Conservation (phyloP, 2,113 vertebrate species). For the Nannospalax galili region DNA sequence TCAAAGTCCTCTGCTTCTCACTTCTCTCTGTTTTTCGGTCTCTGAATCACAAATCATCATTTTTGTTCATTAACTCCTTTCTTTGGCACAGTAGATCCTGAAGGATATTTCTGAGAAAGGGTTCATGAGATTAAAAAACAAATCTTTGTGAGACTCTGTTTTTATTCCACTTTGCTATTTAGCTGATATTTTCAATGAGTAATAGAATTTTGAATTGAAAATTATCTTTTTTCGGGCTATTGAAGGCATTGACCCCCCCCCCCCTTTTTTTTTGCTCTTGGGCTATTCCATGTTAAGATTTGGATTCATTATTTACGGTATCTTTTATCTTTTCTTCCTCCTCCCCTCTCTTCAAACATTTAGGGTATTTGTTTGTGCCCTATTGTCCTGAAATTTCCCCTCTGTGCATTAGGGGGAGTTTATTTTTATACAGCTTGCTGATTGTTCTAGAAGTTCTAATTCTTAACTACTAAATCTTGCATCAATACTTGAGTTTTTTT, state of each 20-base stretch:
- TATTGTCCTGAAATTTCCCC: conserved; percentile 34
- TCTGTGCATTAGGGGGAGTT: not conserved
- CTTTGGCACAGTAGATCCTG: not conserved
- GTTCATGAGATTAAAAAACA: not conserved
- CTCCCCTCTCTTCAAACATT: not conserved
- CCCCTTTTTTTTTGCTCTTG: not conserved
- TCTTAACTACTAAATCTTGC: not conserved
- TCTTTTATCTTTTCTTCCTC: rapidly evolving
- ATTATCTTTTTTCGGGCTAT: not conserved
- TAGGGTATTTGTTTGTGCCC: not conserved
- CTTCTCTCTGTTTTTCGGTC: not conserved
- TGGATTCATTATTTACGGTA: not conserved
- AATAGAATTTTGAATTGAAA: conserved; percentile 19
- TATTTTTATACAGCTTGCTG: not conserved
- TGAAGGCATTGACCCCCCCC: not conserved
- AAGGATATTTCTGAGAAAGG: not conserved
- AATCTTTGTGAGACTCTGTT: not conserved
- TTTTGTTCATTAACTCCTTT: not conserved
- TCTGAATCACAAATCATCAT: no score
- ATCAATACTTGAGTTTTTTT: not conserved
- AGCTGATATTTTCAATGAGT: conserved; percentile 42
- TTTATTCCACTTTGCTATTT: not conserved
- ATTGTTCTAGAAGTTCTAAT: not conserved
- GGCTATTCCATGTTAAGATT: no score
- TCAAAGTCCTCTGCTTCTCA: not conserved